These are phyloP conservation scores for Anoplopoma fimbria DNA, from an alignment of 2,113 vertebrate species.

Conservation along the genomic window DNA sequence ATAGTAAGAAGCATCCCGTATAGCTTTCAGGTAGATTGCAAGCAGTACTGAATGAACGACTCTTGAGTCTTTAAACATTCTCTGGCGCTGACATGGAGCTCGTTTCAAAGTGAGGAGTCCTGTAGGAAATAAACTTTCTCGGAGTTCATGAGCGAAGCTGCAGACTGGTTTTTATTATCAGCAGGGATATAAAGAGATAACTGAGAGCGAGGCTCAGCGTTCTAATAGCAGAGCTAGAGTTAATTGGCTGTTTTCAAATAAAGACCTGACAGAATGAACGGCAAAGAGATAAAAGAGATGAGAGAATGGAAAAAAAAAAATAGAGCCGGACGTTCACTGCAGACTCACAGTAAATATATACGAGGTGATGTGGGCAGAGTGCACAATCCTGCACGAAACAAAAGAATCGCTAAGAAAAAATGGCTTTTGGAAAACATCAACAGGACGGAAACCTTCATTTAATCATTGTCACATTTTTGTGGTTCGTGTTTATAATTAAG, in stretches of 20 bases:
- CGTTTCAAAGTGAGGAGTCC: not conserved
- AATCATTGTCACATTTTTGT: not conserved
- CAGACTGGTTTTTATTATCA: constrained; percentile 14
- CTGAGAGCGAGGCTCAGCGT: not conserved
- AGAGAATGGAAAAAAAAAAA: no score
- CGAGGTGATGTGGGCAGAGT: not conserved
- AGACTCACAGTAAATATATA: not conserved
- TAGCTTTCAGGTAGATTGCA: constrained; percentile 14
- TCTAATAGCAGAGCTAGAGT: not conserved
- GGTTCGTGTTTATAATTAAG: not conserved
- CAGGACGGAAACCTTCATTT: not conserved
- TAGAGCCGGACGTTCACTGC: not conserved
- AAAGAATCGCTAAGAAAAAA: not conserved
- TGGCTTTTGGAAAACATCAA: not conserved
- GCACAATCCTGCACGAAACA: not conserved
- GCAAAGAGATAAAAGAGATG: constrained; percentile 30
- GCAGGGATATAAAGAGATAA: not conserved
- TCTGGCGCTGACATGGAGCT: constrained; percentile 1
- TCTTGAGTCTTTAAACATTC: not conserved
- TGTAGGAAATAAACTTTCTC: constrained; percentile 21
- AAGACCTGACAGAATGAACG: constrained; percentile 9
- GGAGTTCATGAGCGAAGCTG: not conserved
- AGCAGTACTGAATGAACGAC: not conserved
- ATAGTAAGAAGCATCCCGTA: no score
- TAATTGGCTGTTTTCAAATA: constrained; percentile 32